phyloP scores from a whole-genome alignment of 2,888 invertebrate genomes.

The Agrypnus murinus region DNA sequence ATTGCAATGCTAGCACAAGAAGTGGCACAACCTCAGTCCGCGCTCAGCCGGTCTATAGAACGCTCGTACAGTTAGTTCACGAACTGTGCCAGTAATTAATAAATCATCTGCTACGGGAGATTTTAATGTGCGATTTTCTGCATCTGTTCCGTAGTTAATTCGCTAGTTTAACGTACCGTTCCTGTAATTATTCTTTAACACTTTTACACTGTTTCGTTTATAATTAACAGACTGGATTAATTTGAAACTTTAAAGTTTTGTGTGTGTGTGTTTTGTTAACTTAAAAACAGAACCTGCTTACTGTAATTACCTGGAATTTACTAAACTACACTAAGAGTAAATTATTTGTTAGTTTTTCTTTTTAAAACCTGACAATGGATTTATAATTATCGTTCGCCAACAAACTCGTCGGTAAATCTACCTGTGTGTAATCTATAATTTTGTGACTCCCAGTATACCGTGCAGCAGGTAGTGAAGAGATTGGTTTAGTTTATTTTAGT shows the following conservation, averaged over 20 bases:
- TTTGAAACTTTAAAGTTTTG: background rate
- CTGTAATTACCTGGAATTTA: no score
- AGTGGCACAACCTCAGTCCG: conserved; percentile 60
- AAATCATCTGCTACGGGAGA: conserved; percentile 36
- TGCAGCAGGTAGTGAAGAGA: conserved; percentile 2
- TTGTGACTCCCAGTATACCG: no score
- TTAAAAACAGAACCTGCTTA: background rate
- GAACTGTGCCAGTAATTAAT: conserved; percentile 57
- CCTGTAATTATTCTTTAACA: conserved; percentile 8
- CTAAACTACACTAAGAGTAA: no score
- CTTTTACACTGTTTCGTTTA: background rate
- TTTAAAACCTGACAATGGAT: background rate
- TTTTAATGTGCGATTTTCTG: conserved; percentile 31
- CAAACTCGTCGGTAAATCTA: conserved; percentile 5
- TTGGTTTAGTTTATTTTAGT: conserved; percentile 9
- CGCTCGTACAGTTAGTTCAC: conserved; percentile 59
- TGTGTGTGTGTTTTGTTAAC: background rate
- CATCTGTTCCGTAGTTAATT: conserved; percentile 31
- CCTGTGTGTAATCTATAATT: conserved; percentile 11
- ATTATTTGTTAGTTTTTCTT: no score
- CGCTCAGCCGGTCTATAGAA: conserved; percentile 58
- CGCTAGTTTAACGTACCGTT: conserved; percentile 19
- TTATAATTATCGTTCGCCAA: background rate
- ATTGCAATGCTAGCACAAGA: conserved; percentile 64
- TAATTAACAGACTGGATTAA: conserved; percentile 11